phyloP scores from a whole-genome alignment of 2,888 invertebrate genomes.

The Lordiphosa andalusiaca region DNA sequence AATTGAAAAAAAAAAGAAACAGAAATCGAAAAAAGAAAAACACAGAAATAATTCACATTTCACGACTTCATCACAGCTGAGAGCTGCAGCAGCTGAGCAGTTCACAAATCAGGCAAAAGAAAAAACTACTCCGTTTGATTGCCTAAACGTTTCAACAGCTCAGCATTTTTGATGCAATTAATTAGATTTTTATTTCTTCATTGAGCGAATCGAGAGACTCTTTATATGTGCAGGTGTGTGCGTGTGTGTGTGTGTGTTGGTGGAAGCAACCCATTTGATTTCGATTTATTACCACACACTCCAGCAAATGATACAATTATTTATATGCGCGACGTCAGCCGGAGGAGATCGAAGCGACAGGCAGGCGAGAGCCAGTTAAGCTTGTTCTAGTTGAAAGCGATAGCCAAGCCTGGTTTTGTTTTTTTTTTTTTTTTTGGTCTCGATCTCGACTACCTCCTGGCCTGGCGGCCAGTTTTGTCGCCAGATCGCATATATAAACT shows the following conservation, averaged over 20 bases:
- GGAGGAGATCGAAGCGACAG: conserved; percentile 12
- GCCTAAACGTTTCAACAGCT: conserved; percentile 66
- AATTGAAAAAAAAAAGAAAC: conserved; percentile 50
- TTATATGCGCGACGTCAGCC: conserved; percentile 28
- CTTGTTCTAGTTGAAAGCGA: conserved; percentile 73
- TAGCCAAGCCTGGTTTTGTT: conserved; percentile 37
- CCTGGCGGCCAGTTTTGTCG: conserved; percentile 45
- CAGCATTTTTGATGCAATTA: conserved; percentile 67
- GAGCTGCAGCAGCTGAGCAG: conserved; percentile 7
- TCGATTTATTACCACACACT: conserved; percentile 73
- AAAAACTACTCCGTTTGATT: conserved; percentile 60
- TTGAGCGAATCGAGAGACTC: conserved; percentile 29
- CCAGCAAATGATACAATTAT: conserved; percentile 70
- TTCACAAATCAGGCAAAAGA: conserved; percentile 33
- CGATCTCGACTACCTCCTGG: conserved; percentile 19
- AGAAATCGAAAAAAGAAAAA: conserved; percentile 4
- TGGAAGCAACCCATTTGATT: conserved; percentile 59
- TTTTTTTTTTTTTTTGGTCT: conserved; percentile 6
- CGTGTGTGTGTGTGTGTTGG: conserved; percentile 16
- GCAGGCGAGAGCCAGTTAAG: conserved; percentile 56
- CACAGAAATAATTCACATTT: conserved; percentile 42
- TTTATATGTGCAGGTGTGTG: conserved; percentile 14
- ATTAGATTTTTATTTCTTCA: conserved; percentile 73
- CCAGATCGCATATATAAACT: conserved; percentile 34
- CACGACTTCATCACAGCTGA: conserved; percentile 40